Percentiles rank a stretch among this genome's conserved stretches.
These are phyloP conservation scores for Sipha flava DNA, from an alignment of 1,140 invertebrate species.

Conservation along the genomic window DNA sequence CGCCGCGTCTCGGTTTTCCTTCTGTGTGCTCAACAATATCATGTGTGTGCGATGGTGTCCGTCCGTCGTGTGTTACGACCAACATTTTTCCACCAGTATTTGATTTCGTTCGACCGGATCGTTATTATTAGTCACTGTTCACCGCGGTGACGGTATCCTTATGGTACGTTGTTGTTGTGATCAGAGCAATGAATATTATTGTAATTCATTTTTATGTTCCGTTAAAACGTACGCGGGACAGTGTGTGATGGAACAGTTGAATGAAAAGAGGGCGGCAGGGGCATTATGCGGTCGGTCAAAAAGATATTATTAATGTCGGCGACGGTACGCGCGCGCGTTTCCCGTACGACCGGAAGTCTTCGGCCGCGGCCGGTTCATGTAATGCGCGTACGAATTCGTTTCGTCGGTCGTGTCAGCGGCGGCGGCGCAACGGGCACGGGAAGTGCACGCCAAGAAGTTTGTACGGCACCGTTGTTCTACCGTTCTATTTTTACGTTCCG, in stretches of 20 bases:
- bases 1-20: slow-evolving; percentile 18
- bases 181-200: too few relatives aligned
- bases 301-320: not conserved
- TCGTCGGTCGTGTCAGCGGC: not conserved
- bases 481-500: slow-evolving; percentile 8
- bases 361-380: not conserved
- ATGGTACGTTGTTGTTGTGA: too few relatives aligned
- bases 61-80: not conserved
- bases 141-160: too few relatives aligned
- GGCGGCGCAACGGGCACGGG: not conserved
- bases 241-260: not conserved
- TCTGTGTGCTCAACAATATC: not conserved
- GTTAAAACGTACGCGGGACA: too few relatives aligned
- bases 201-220: too few relatives aligned
- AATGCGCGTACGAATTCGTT: not conserved
- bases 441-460: not conserved
- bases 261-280: not conserved
- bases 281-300: not conserved
- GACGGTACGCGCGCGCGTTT: not conserved
- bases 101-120: too few relatives aligned
- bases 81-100: not conserved
- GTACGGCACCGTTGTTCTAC: not conserved
- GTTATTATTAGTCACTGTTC: too few relatives aligned
- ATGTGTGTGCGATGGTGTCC: not conserved
- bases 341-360: not conserved